Percentiles rank a stretch among this genome's conserved stretches.
phyloP scores from a whole-genome alignment of 2,888 invertebrate genomes.

The Enchytraeus crypticus region DNA sequence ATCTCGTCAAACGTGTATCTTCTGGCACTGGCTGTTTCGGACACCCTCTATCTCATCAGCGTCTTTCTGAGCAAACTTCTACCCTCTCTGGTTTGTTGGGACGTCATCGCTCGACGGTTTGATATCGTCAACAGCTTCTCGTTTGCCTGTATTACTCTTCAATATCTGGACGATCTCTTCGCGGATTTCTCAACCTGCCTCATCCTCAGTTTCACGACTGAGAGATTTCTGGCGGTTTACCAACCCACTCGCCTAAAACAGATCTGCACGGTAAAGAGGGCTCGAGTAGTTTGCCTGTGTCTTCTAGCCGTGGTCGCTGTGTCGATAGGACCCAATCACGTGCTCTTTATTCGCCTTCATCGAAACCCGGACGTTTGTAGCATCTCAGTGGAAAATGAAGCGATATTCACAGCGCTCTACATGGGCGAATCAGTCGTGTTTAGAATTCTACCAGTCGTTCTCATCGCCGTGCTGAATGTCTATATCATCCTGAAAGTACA shows the following conservation, averaged over 20 bases:
- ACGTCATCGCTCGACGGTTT: slow-evolving; percentile 10
- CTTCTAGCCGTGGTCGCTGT: slow-evolving; percentile 15
- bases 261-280: slow-evolving; percentile 24
- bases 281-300: slow-evolving; percentile 9
- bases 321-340: slow-evolving; percentile 24
- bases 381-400: slow-evolving; percentile 7
- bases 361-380: slow-evolving; percentile 16
- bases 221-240: slow-evolving; percentile 27
- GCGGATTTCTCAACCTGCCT: slow-evolving; percentile 26
- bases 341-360: slow-evolving; percentile 20
- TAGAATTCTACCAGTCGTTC: slow-evolving; percentile 24
- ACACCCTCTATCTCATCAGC: slow-evolving; percentile 24
- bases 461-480: slow-evolving; percentile 26
- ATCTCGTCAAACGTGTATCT: slow-evolving; percentile 28
- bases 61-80: slow-evolving; percentile 24
- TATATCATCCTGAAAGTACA: slow-evolving; percentile 25
- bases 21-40: slow-evolving; percentile 25
- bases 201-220: slow-evolving; percentile 28
- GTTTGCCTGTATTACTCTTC: slow-evolving; percentile 19
- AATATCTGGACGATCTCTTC: slow-evolving; percentile 24
- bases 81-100: slow-evolving; percentile 21
- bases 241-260: slow-evolving; percentile 25
- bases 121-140: slow-evolving; percentile 20
- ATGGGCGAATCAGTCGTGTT: slow-evolving; percentile 21
- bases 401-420: slow-evolving; percentile 12